Evolutionary conservation across 2,797 vertebrate genomes (phyloP).

Genomic region (Fistularia tabacaria): DNA sequence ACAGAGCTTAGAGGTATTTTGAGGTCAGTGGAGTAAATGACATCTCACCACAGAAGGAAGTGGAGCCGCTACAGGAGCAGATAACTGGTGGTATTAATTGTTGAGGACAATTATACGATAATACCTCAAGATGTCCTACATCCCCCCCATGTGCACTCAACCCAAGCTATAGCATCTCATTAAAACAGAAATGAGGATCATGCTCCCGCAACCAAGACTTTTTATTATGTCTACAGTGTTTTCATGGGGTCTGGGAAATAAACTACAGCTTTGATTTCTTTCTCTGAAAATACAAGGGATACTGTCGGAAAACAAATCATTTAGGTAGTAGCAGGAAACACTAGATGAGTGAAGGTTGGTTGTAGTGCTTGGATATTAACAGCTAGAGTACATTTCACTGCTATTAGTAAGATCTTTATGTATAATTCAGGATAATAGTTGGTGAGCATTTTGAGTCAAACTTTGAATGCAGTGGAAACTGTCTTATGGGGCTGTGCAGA

Average conservation of each 20-base stretch:
- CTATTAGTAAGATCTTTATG: too few relatives aligned
- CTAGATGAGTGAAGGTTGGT: background rate
- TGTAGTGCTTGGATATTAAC: conserved; percentile 5
- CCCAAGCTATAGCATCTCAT: conserved; percentile 1
- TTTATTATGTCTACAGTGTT: conserved; percentile 9
- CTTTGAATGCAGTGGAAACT: conserved; percentile 49
- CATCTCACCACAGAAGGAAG: conserved; percentile 18
- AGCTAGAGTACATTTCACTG: too few relatives aligned
- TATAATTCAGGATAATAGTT: conserved; percentile 25
- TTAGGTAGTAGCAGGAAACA: too few relatives aligned
- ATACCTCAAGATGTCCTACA: conserved; percentile 4
- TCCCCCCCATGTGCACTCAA: background rate
- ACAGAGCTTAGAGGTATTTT: conserved; percentile 66
- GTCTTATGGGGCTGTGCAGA: conserved; percentile 45
- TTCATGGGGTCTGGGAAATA: background rate
- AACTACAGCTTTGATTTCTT: too few relatives aligned
- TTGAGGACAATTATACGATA: conserved; percentile 31
- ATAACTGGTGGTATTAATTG: conserved; percentile 27
- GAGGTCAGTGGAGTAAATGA: conserved; percentile 62
- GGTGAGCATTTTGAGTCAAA: conserved; percentile 36
- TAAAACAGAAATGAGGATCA: conserved; percentile 19
- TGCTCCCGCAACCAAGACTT: conserved; percentile 1
- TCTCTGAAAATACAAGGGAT: too few relatives aligned
- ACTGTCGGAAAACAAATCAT: too few relatives aligned
- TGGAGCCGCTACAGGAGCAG: conserved; percentile 25